phyloP scores from a whole-genome alignment of 1,140 invertebrate species.

The Cecropterus lyciades region DNA sequence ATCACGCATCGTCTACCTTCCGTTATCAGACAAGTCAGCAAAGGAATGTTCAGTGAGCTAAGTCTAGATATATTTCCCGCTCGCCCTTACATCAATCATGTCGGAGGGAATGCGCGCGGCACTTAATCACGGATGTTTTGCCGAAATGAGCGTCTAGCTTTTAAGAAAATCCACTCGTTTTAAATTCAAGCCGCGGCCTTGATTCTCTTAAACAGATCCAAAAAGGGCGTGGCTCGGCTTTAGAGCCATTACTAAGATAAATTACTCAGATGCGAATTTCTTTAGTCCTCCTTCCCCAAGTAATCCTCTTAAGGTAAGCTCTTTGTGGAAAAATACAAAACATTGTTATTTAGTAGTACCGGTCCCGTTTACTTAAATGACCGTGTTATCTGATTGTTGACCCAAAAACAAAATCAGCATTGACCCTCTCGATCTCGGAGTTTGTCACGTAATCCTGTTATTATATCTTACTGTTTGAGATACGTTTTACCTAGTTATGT shows the following conservation, averaged over 20 bases:
- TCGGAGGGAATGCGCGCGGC: slow-evolving; percentile 34
- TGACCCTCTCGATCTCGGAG: background rate
- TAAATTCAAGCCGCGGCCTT: slow-evolving; percentile 53
- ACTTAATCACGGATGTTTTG: slow-evolving; percentile 50
- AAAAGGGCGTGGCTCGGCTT: slow-evolving; percentile 61
- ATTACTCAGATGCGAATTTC: slow-evolving; percentile 60
- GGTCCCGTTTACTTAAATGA: slow-evolving; percentile 18
- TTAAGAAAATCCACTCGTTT: slow-evolving; percentile 52
- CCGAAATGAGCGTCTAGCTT: slow-evolving; percentile 42
- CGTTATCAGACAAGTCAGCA: background rate
- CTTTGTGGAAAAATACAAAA: slow-evolving; percentile 50
- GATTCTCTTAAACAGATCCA: slow-evolving; percentile 59
- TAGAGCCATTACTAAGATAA: slow-evolving; percentile 69
- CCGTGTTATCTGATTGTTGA: slow-evolving; percentile 30
- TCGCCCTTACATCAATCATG: slow-evolving; percentile 44
- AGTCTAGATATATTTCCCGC: slow-evolving; percentile 32
- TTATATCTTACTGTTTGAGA: background rate
- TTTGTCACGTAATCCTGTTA: slow-evolving; percentile 2
- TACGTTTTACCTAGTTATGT: background rate
- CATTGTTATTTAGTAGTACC: slow-evolving; percentile 41
- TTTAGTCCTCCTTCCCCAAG: slow-evolving; percentile 33
- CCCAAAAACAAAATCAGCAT: slow-evolving; percentile 10
- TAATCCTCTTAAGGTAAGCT: slow-evolving; percentile 62
- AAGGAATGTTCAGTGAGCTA: slow-evolving; percentile 4
- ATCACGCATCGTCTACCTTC: background rate